Percentiles rank a stretch among this genome's conserved stretches.
These are phyloP conservation scores for Montipora foliosa DNA, from an alignment of 64 coral and sea anemone species.

Conservation along the genomic window DNA sequence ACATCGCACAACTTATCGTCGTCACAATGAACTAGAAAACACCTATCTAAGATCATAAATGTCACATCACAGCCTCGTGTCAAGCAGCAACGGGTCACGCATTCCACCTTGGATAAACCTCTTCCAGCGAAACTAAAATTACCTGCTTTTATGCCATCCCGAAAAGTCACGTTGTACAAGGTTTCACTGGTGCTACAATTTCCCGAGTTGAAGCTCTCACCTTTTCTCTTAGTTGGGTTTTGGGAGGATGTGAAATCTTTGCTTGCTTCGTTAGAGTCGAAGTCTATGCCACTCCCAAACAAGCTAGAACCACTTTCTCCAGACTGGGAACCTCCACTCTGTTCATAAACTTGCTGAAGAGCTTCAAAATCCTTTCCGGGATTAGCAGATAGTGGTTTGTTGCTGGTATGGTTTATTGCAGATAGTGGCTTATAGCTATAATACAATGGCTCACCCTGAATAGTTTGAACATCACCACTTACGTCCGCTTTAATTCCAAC, in stretches of 20 bases:
- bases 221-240: not conserved
- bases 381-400: not conserved
- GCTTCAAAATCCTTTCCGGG: not conserved
- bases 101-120: conserved; percentile 42
- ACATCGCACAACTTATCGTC: conserved; percentile 30
- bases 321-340: not conserved
- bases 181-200: not conserved
- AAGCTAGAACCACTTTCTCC: not conserved
- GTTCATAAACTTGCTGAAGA: not conserved
- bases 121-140: conserved; percentile 51
- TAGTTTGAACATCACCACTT: not conserved
- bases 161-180: conserved; percentile 42
- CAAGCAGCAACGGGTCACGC: conserved; percentile 49
- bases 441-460: conserved; percentile 22
- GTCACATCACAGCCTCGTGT: conserved; percentile 51
- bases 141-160: conserved; percentile 44
- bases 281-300: not conserved
- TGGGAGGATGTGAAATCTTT: not conserved
- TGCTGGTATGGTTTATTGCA: too few relatives aligned
- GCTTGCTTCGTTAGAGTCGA: not conserved
- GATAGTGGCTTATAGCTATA: not conserved
- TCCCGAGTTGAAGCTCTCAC: too few relatives aligned
- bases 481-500: not conserved
- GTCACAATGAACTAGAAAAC: conserved; percentile 55
- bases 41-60: conserved; percentile 64